Evolutionary conservation across 2,113 vertebrate species (phyloP).

Genomic region (Podocnemis expansa): DNA sequence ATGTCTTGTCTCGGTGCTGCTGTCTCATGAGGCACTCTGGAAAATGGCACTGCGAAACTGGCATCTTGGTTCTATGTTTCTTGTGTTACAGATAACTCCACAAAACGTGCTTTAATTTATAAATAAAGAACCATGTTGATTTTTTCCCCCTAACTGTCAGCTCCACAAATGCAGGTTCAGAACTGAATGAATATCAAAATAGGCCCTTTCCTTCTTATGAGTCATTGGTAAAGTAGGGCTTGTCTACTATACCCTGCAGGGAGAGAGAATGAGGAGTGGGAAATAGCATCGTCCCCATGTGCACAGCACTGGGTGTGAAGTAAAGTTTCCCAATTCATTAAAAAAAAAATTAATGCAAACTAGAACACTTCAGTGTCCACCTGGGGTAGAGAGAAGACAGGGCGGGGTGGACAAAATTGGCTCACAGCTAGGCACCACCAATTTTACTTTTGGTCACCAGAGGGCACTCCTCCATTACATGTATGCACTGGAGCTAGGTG

Average conservation of each 20-base stretch:
- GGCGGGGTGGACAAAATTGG: too few relatives aligned
- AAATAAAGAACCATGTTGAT: slow-evolving; percentile 33
- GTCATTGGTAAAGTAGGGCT: neutral
- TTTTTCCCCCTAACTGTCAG: slow-evolving; percentile 30
- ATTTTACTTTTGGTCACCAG: too few relatives aligned
- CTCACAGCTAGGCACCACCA: too few relatives aligned
- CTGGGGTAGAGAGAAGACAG: neutral
- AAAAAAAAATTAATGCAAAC: neutral
- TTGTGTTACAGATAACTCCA: neutral
- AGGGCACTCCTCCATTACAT: too few relatives aligned
- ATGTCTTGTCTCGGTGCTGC: neutral
- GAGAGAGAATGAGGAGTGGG: too few relatives aligned
- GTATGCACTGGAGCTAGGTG: too few relatives aligned
- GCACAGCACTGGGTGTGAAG: neutral
- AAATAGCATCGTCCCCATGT: too few relatives aligned
- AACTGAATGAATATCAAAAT: slow-evolving; percentile 60
- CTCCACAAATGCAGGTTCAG: slow-evolving; percentile 1
- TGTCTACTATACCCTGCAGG: neutral
- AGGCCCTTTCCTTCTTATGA: slow-evolving; percentile 46
- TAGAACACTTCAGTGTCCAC: neutral
- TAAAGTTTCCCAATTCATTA: neutral
- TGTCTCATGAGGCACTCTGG: neutral
- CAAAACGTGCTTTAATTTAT: neutral
- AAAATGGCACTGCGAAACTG: neutral
- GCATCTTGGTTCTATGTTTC: neutral